phyloP scores from a whole-genome alignment of 53 echinoderm and acorn worm species.

The Zoroaster sp. region DNA sequence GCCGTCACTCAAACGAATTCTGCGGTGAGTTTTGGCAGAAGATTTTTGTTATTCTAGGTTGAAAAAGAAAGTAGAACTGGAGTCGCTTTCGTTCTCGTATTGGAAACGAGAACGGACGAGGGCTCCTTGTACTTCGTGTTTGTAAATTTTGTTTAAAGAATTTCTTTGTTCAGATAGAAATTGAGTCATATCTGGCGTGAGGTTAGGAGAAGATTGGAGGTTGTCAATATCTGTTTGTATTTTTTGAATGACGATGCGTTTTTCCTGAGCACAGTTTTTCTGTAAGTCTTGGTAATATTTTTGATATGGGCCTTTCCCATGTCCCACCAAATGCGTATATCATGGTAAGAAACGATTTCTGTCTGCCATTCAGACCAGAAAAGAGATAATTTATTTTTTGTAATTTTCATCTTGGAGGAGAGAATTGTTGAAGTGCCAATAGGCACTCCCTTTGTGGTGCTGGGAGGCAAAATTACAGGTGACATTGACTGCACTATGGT shows the following conservation, averaged over 20 bases:
- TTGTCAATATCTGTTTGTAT: neutral
- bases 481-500: constrained; percentile 8
- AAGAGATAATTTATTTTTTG: neutral
- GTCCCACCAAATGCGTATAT: no score
- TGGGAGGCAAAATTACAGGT: neutral
- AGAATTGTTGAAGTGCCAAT: constrained; percentile 46
- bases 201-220: constrained; percentile 11
- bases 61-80: no score
- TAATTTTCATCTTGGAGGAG: constrained; percentile 37
- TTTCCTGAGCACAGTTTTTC: neutral
- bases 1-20: no score
- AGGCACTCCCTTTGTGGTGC: neutral
- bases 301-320: constrained; percentile 21
- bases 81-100: no score
- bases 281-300: neutral
- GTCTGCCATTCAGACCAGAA: constrained; percentile 33
- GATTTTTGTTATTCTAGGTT: no score
- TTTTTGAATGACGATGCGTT: neutral
- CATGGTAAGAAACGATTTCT: no score
- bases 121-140: no score
- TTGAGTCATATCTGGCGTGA: constrained; percentile 3
- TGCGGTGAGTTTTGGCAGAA: no score
- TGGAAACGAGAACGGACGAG: no score
- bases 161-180: no score
- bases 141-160: no score